Conservation (phyloP, 2,797 vertebrate genomes). For the Pipistrellus nathusii region DNA sequence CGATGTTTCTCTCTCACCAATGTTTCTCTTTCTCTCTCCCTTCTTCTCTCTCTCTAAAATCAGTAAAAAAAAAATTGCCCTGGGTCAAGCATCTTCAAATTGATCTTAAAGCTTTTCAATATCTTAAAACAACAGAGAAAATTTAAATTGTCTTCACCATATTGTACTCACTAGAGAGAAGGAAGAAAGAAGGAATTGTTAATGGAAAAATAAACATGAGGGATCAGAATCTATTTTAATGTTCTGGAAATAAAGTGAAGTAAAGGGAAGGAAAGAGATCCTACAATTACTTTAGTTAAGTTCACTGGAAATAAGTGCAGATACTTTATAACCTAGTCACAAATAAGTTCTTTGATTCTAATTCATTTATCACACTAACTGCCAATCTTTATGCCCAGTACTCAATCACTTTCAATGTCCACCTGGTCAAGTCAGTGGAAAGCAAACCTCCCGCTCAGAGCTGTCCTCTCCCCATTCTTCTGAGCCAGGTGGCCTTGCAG, state of each 20-base stretch:
- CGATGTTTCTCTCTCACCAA: neutral
- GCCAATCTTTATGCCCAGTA: neutral
- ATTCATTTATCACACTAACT: slow-evolving; percentile 11
- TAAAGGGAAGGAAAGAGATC: neutral
- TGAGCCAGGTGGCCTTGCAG: neutral
- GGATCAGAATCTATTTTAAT: neutral
- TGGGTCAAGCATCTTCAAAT: slow-evolving; percentile 37
- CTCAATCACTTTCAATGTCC: slow-evolving; percentile 12
- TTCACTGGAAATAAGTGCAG: slow-evolving; percentile 43
- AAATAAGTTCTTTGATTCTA: slow-evolving; percentile 18
- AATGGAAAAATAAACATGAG: slow-evolving; percentile 7
- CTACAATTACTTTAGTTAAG: neutral
- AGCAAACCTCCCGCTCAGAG: neutral
- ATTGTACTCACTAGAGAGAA: neutral
- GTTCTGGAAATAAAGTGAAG: neutral
- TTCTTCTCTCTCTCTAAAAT: neutral
- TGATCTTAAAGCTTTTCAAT: slow-evolving; percentile 19
- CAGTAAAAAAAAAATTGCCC: neutral
- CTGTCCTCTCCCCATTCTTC: neutral
- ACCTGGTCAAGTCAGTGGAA: neutral
- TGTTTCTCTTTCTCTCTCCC: neutral
- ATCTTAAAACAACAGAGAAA: slow-evolving; percentile 41
- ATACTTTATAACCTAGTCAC: neutral
- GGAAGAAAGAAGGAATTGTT: neutral
- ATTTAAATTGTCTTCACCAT: slow-evolving; percentile 34